These are phyloP conservation scores for Sebastes nivosus DNA, from an alignment of 2,797 vertebrate species.

Conservation along the genomic window DNA sequence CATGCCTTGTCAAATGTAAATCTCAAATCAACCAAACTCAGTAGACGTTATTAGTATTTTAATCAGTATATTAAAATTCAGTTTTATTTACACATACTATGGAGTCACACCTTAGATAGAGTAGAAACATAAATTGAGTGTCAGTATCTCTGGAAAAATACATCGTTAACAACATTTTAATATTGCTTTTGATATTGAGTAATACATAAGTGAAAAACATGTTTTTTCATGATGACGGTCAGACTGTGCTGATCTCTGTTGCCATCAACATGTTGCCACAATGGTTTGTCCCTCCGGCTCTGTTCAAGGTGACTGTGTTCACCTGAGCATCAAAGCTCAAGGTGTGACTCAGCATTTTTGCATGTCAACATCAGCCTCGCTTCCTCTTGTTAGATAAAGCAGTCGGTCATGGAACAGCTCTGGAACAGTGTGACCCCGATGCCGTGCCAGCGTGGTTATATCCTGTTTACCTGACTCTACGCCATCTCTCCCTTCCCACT, in stretches of 20 bases:
- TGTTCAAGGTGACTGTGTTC: slow-evolving; percentile 49
- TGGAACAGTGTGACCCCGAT: slow-evolving; percentile 58
- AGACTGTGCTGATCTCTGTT: not conserved
- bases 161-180: not conserved
- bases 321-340: slow-evolving; percentile 26
- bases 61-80: not conserved
- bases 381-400: slow-evolving; percentile 11
- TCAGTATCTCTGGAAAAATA: not conserved
- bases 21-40: not conserved
- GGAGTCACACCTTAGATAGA: no score
- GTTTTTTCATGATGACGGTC: not conserved
- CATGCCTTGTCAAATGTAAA: not conserved
- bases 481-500: not conserved
- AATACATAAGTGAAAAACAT: not conserved
- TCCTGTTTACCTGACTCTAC: slow-evolving; percentile 5
- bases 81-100: not conserved
- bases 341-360: slow-evolving; percentile 53
- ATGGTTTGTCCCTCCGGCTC: not conserved
- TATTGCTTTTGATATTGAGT: not conserved
- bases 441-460: not conserved
- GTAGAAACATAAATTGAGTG: not conserved
- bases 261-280: not conserved
- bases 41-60: not conserved
- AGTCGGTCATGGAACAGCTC: slow-evolving; percentile 35
- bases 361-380: slow-evolving; percentile 18